Conservation (phyloP, 2,888 invertebrate genomes). For the Xiphydria camelus region DNA sequence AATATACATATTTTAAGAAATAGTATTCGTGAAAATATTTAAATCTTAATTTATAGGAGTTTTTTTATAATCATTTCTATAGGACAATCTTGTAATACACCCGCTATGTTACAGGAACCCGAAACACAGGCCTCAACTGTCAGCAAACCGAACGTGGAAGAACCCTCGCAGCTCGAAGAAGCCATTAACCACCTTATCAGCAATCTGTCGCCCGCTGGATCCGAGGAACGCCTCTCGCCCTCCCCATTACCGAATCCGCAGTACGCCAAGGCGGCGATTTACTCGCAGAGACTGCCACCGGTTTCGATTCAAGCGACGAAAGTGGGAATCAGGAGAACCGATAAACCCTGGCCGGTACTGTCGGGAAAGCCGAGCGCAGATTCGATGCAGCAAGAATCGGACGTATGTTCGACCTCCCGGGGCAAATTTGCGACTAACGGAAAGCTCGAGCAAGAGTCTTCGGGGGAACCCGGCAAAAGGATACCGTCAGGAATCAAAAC, state of each 20-base stretch:
- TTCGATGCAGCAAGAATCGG: conserved; percentile 1
- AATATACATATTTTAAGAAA: too few species aligned
- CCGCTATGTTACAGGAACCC: too few species aligned
- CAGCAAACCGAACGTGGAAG: too few species aligned
- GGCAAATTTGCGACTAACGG: conserved; percentile 13
- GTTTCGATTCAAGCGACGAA: conserved; percentile 44
- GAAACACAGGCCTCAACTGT: too few species aligned
- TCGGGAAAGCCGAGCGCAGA: conserved; percentile 7
- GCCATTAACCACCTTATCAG: conserved; percentile 73
- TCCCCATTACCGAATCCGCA: conserved; percentile 44
- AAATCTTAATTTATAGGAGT: too few species aligned
- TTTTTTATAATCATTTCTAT: too few species aligned
- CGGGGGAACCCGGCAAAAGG: neutral
- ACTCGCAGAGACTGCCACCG: conserved; percentile 51
- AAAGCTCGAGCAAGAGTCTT: conserved; percentile 15
- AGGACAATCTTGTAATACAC: too few species aligned
- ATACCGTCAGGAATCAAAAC: too few species aligned
- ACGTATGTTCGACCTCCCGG: conserved; percentile 15
- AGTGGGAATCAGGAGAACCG: conserved; percentile 41
- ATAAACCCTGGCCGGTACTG: too few species aligned
- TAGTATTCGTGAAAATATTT: too few species aligned
- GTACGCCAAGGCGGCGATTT: conserved; percentile 47
- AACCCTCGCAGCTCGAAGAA: conserved; percentile 71
- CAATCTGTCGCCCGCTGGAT: conserved; percentile 54
- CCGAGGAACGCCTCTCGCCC: conserved; percentile 38